Evolutionary conservation across 2,797 vertebrate species (phyloP), one percentile per base, ranked within the genome.

Genomic region (Synanceia verrucosa): DNA sequence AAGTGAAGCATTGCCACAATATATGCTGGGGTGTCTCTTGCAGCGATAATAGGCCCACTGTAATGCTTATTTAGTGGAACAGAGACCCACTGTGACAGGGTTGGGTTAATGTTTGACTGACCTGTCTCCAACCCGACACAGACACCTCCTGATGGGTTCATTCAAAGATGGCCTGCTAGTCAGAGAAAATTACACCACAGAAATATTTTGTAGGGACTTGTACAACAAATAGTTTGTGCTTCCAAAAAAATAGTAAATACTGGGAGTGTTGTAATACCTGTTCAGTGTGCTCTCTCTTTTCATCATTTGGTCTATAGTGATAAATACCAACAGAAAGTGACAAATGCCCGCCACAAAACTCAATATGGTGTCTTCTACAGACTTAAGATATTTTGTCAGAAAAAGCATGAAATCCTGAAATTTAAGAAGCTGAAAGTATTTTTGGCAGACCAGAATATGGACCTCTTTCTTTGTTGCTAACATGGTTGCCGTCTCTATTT

Each of bases 91-190:
- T 44, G 65, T 29, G 37, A 21, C n/a, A 52, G 31, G 4, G 21
- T 28, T 18, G 28, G 52, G 62, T 79, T 86, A 79, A 87, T 79
- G 61, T 76, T 85, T 83, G 65, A 78, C 69, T 47, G 51, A 58
- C n/a, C 41, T 24, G 9, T 57, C 61, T 48, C 41, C 2, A 1
- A 57, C 65, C 24, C 3, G 3, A 34, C 53, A 51, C 33, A 31
- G 13, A 39, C 53, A 2, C 29, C 57, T 57, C 31, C 29, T 61
- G 23, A 64, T 53, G 50, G 12, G 23, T 56, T 65, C 14, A 57
- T 46, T 67, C 41, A 73, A 16, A 47, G 31, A 46, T 19, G 14
- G 3, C 37, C 4, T 9, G 8, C 39, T 12, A 36, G 47, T 39
- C 14, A 2, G 14, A 48, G 13, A 34, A 53, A 36, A 28, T 2